Evolutionary conservation across 1,140 invertebrate species (phyloP).

Genomic region (Bombus pyrosoma): DNA sequence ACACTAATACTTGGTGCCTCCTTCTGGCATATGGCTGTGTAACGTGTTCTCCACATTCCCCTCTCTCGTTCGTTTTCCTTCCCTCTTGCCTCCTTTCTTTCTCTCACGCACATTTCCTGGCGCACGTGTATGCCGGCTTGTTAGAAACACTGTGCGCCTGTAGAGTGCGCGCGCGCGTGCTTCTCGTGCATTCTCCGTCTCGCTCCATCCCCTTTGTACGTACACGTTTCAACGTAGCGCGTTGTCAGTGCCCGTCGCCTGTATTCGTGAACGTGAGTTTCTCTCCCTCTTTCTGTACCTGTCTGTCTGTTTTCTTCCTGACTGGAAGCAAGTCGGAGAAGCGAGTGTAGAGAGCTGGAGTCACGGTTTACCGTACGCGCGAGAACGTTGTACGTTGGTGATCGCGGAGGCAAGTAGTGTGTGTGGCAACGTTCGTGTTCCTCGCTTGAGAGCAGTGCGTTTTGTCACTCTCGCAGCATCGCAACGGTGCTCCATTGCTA

Average conservation of each 20-base stretch:
- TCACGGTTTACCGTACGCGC: conserved; percentile 32
- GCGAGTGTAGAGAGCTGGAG: conserved; percentile 31
- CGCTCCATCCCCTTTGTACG: background rate
- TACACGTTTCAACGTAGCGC: background rate
- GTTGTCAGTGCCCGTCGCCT: background rate
- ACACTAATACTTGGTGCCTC: background rate
- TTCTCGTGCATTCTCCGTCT: background rate
- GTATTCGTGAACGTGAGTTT: conserved; percentile 4
- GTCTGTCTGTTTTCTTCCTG: conserved; percentile 18
- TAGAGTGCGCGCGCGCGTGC: background rate
- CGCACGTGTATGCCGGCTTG: conserved; percentile 34
- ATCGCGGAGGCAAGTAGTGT: conserved; percentile 31
- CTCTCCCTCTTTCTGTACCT: conserved; percentile 29
- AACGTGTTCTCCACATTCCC: conserved; percentile 1
- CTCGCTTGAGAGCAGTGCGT: conserved; percentile 35
- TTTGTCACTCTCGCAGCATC: conserved; percentile 35
- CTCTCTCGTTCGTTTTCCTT: background rate
- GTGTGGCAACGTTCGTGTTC: conserved; percentile 30
- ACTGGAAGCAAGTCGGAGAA: conserved; percentile 26
- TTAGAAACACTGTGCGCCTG: background rate
- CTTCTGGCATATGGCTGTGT: background rate
- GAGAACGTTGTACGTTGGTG: conserved; percentile 26
- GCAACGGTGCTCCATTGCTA: conserved; percentile 17
- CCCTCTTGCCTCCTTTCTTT: conserved; percentile 24
- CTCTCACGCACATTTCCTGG: conserved; percentile 31